Conservation (phyloP, 2,888 invertebrate genomes). For the Carterocephalus palaemon region DNA sequence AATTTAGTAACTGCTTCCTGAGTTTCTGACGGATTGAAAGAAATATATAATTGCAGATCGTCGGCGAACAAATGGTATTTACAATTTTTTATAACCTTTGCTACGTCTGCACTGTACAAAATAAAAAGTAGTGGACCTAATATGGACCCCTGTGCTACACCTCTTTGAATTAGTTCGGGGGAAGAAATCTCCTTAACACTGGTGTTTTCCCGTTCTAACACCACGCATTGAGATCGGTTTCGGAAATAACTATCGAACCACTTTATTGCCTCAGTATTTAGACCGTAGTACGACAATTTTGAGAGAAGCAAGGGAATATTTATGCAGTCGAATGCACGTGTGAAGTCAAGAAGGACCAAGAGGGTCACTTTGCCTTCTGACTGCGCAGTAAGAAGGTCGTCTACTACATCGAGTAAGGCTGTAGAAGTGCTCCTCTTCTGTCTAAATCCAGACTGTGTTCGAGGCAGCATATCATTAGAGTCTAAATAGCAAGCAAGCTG, state of each 20-base stretch:
- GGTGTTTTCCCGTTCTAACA: not conserved
- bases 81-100: not conserved
- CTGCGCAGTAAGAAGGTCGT: not conserved
- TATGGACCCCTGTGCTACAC: slow-evolving; percentile 1
- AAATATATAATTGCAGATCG: not conserved
- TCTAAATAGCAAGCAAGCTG: not conserved
- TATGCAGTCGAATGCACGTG: not conserved
- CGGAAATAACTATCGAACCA: too few species aligned
- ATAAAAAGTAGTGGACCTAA: not conserved
- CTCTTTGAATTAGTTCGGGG: not conserved
- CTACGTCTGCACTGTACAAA: slow-evolving; percentile 4
- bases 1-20: not conserved
- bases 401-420: slow-evolving; percentile 1
- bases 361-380: not conserved
- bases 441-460: slow-evolving; percentile 4
- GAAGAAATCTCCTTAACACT: not conserved
- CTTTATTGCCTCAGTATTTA: not conserved
- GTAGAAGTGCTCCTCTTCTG: not conserved
- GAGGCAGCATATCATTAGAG: not conserved
- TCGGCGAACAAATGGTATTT: slow-evolving; percentile 4
- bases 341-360: not conserved
- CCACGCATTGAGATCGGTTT: too few species aligned
- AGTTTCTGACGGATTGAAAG: not conserved
- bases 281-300: not conserved
- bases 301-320: not conserved